Conservation (phyloP, 2,888 invertebrate genomes). For the Campoplex capitator region DNA sequence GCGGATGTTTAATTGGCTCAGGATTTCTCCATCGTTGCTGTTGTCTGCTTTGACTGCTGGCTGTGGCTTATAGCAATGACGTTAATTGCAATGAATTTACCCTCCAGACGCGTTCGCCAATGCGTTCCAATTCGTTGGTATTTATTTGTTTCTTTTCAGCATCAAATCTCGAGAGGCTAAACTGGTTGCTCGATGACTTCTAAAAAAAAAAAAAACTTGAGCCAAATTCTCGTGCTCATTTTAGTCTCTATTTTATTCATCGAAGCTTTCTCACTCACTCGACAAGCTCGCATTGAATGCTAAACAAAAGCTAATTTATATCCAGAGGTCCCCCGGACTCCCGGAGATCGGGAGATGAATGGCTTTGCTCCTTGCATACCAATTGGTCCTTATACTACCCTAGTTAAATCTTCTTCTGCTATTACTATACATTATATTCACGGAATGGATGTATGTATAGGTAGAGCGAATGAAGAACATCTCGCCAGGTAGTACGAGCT, state of each 20-base stretch:
- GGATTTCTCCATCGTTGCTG: constrained; percentile 18
- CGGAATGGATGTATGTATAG: constrained; percentile 32
- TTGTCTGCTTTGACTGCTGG: constrained; percentile 69
- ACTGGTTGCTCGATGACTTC: neutral
- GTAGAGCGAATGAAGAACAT: constrained; percentile 23
- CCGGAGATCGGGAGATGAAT: constrained; percentile 84
- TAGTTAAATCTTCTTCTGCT: constrained; percentile 20
- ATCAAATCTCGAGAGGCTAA: neutral
- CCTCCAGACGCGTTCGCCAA: constrained; percentile 55
- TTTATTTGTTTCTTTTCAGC: neutral
- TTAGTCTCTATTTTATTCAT: constrained; percentile 29
- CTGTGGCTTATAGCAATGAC: constrained; percentile 74
- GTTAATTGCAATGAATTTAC: constrained; percentile 81
- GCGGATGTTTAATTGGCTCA: constrained; percentile 77
- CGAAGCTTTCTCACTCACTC: constrained; percentile 62
- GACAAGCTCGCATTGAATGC: constrained; percentile 82
- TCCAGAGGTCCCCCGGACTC: constrained; percentile 82
- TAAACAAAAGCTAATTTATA: constrained; percentile 85
- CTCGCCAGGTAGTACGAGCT: constrained; percentile 63
- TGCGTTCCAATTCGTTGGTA: constrained; percentile 18
- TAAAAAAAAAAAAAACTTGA: neutral
- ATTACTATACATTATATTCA: neutral
- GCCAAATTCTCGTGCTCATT: constrained; percentile 5
- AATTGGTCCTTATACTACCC: constrained; percentile 74
- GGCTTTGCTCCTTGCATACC: constrained; percentile 83